Conservation (phyloP, 1,140 invertebrate species). For the Brevipalpus yothersi region DNA sequence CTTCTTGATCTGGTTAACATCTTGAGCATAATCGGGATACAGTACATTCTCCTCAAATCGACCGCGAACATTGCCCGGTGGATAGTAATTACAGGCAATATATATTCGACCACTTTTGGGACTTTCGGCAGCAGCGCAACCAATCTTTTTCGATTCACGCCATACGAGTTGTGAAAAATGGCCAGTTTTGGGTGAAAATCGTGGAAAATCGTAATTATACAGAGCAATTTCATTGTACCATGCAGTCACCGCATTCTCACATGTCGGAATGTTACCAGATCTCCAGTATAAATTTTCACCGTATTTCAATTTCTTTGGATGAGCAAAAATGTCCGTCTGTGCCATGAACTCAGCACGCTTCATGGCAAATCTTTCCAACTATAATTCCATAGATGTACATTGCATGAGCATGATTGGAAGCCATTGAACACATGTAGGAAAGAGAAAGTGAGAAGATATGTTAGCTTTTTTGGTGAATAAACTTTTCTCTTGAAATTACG, state of each 20-base stretch:
- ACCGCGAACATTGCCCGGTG: slow-evolving; percentile 46
- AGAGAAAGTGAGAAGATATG: background rate
- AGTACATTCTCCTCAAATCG: slow-evolving; percentile 44
- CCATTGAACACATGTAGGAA: background rate
- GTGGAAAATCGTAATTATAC: background rate
- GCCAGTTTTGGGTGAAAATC: slow-evolving; percentile 21
- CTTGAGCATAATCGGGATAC: background rate
- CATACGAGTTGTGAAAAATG: slow-evolving; percentile 79
- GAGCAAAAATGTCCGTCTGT: background rate
- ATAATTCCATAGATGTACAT: background rate
- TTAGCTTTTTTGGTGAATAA: background rate
- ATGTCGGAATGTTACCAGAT: background rate
- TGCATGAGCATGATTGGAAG: background rate
- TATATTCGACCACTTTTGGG: slow-evolving; percentile 15
- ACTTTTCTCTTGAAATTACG: background rate
- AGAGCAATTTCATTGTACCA: slow-evolving; percentile 4
- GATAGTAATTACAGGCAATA: slow-evolving; percentile 39
- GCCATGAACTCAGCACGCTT: slow-evolving; percentile 1
- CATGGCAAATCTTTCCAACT: slow-evolving; percentile 3
- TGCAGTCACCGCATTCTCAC: background rate
- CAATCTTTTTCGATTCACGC: slow-evolving; percentile 46
- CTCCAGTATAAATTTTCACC: slow-evolving; percentile 5
- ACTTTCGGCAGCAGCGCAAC: slow-evolving; percentile 50
- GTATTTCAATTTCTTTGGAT: background rate
- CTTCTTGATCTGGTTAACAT: too few relatives aligned